Conservation (phyloP, 2,113 vertebrate species). For the Benitochromis conjunctus region DNA sequence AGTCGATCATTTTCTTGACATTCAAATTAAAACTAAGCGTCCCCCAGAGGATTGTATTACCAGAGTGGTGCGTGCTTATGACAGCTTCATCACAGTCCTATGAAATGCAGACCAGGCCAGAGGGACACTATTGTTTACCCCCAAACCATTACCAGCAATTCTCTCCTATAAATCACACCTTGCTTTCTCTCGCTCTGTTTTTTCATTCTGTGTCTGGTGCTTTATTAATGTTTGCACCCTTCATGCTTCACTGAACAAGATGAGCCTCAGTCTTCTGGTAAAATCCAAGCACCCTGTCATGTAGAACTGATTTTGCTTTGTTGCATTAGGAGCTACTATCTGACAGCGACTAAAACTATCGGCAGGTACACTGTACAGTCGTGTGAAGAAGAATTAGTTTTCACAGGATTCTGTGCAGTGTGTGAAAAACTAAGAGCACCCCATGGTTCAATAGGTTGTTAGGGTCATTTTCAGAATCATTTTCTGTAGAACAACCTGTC, state of each 20-base stretch:
- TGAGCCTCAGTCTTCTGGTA: slow-evolving; percentile 44
- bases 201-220: slow-evolving; percentile 33
- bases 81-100: slow-evolving; percentile 63
- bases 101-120: slow-evolving; percentile 62
- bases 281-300: slow-evolving; percentile 48
- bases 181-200: slow-evolving; percentile 19
- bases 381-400: background rate
- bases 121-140: slow-evolving; percentile 62
- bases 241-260: slow-evolving; percentile 50
- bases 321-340: slow-evolving; percentile 39
- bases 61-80: slow-evolving; percentile 40
- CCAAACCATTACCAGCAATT: slow-evolving; percentile 51
- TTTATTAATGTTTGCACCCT: slow-evolving; percentile 66
- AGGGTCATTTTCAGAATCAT: background rate
- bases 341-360: slow-evolving; percentile 12
- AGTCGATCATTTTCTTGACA: slow-evolving; percentile 67
- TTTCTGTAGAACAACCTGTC: background rate
- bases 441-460: background rate
- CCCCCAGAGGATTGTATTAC: slow-evolving; percentile 52
- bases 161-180: slow-evolving; percentile 56
- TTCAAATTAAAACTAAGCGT: slow-evolving; percentile 67
- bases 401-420: background rate
- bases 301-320: slow-evolving; percentile 48
- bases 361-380: background rate
- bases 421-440: background rate